phyloP scores from a whole-genome alignment of 1,140 invertebrate genomes.

The Hydropsyche tenuis region DNA sequence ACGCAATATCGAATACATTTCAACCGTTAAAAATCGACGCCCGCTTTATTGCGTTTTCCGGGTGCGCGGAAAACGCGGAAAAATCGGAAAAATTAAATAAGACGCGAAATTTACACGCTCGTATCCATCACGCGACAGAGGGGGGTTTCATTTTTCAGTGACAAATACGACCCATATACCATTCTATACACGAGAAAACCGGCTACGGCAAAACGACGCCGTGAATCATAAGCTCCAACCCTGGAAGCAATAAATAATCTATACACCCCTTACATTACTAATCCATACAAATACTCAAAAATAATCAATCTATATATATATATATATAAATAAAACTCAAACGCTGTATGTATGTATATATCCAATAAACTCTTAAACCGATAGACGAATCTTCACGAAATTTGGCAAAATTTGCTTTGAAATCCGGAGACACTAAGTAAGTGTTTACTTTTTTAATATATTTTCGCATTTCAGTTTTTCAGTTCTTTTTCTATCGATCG shows the following conservation, averaged over 20 bases:
- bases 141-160: slow-evolving; percentile 33
- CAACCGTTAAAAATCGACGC: neutral
- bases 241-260: neutral
- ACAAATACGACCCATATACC: slow-evolving; percentile 29
- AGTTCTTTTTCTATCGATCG: too few species aligned
- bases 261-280: neutral
- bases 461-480: too few species aligned
- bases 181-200: slow-evolving; percentile 4
- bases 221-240: slow-evolving; percentile 26
- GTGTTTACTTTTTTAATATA: too few species aligned
- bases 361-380: too few species aligned
- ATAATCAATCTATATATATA: too few species aligned
- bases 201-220: slow-evolving; percentile 2
- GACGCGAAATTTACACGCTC: slow-evolving; percentile 22
- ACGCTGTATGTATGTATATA: too few species aligned
- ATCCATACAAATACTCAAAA: too few species aligned
- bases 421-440: too few species aligned
- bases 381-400: too few species aligned
- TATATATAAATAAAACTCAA: too few species aligned
- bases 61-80: neutral
- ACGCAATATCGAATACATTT: neutral
- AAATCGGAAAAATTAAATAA: slow-evolving; percentile 36
- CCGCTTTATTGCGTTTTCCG: slow-evolving; percentile 2
- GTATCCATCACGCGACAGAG: slow-evolving; percentile 29
- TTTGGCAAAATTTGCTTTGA: too few species aligned